Evolutionary conservation across 2,797 vertebrate genomes (phyloP).

Genomic region (Pachyuromys duprasi): DNA sequence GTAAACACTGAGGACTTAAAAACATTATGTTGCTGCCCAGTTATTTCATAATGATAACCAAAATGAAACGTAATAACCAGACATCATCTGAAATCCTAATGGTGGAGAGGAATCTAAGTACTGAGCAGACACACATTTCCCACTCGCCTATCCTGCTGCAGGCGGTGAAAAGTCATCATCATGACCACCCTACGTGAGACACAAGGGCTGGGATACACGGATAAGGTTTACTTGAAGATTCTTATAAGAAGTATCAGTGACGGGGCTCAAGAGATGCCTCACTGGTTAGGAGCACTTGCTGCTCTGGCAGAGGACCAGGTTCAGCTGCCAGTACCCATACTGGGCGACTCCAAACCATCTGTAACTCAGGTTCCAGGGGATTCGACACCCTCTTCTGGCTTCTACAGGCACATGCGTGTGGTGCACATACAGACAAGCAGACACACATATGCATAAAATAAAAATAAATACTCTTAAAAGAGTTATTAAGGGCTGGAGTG

Average conservation of each 20-base stretch:
- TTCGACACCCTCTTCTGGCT: not conserved
- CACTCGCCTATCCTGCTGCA: not conserved
- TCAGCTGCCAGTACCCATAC: not conserved
- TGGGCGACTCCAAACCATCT: too few relatives aligned
- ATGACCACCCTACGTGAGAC: not conserved
- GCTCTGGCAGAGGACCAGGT: not conserved
- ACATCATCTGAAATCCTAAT: slow-evolving; percentile 29
- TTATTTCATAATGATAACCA: not conserved
- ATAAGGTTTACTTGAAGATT: not conserved
- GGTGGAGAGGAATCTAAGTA: not conserved
- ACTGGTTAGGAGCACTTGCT: not conserved
- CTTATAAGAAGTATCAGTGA: slow-evolving; percentile 10
- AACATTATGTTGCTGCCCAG: not conserved
- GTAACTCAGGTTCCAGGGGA: too few relatives aligned
- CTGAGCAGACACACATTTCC: slow-evolving; percentile 39
- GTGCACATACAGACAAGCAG: not conserved
- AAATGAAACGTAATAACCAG: slow-evolving; percentile 10
- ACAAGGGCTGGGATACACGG: not conserved
- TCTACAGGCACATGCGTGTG: not conserved
- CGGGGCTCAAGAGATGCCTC: not conserved
- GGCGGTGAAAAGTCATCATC: not conserved
- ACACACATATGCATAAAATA: not conserved
- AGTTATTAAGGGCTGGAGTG: too few relatives aligned
- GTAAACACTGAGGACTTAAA: slow-evolving; percentile 44
- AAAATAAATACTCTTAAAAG: not conserved